These are phyloP conservation scores for Nemotelus pantherinus DNA, from an alignment of 2,888 invertebrate species.

Conservation along the genomic window DNA sequence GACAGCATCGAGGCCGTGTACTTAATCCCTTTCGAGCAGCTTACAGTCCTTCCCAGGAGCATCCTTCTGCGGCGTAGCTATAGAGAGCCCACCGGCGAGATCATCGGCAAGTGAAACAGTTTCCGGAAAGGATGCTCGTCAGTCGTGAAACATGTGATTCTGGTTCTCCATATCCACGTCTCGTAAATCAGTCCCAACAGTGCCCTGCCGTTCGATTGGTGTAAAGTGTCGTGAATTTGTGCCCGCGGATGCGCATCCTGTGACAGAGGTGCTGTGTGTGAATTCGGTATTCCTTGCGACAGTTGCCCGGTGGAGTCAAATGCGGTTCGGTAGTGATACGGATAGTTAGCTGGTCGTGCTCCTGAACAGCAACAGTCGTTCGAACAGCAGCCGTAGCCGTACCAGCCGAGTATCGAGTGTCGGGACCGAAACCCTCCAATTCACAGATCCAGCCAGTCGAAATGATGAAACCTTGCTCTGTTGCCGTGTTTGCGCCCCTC, in stretches of 20 bases:
- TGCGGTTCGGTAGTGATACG: background rate
- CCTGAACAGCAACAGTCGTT: conserved; percentile 6
- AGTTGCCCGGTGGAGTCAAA: conserved; percentile 35
- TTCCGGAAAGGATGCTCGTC: background rate
- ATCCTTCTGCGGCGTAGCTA: background rate
- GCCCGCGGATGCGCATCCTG: conserved; percentile 46
- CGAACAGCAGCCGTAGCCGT: too few relatives aligned
- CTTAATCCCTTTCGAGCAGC: background rate
- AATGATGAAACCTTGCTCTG: conserved; percentile 7
- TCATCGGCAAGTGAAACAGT: conserved; percentile 15
- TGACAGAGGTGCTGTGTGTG: conserved; percentile 30
- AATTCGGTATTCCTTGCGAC: background rate
- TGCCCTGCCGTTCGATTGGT: conserved; percentile 8
- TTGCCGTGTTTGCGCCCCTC: conserved; percentile 6
- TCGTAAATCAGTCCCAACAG: conserved; percentile 22
- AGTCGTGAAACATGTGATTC: conserved; percentile 47
- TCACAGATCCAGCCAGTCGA: background rate
- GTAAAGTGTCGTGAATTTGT: conserved; percentile 44
- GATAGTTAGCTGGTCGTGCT: background rate
- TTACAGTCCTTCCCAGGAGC: background rate
- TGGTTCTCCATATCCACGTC: conserved; percentile 18
- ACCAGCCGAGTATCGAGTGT: background rate
- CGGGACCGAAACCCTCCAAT: conserved; percentile 1
- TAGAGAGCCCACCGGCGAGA: background rate
- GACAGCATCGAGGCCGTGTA: background rate